These are phyloP conservation scores for Onychorhynchus coronatus DNA, from an alignment of 2,113 vertebrate species.

Conservation along the genomic window DNA sequence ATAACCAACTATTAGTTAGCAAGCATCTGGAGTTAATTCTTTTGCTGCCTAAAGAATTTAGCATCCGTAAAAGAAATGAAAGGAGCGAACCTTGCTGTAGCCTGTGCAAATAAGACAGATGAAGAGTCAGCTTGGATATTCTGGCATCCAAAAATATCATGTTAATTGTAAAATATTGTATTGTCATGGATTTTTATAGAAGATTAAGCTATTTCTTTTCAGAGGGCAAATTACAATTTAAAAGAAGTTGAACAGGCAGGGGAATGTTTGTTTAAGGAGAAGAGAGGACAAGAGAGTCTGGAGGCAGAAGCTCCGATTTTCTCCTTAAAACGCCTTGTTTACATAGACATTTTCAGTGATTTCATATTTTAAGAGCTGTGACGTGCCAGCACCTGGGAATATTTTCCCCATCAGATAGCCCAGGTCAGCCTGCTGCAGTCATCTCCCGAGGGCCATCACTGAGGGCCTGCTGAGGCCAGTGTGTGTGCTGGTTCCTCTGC, in stretches of 20 bases:
- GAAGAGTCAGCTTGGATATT: background rate
- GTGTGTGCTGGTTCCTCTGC: background rate
- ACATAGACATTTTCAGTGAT: conserved; percentile 38
- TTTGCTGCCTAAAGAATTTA: background rate
- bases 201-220: background rate
- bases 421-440: no score
- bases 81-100: background rate
- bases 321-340: conserved; percentile 5
- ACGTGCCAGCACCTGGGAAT: background rate
- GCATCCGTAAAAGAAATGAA: background rate
- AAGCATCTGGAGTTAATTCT: background rate
- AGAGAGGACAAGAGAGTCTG: background rate
- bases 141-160: background rate
- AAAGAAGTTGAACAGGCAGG: background rate
- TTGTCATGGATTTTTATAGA: background rate
- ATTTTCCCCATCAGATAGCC: background rate
- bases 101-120: background rate
- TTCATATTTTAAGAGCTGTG: conserved; percentile 55
- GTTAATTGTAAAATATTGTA: background rate
- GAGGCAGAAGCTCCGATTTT: background rate
- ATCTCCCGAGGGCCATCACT: no score
- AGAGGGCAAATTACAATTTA: background rate
- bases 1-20: background rate
- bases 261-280: background rate
- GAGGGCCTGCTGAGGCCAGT: background rate